Base-by-base conservation (phyloP, 2,113 vertebrate species). In the Thinocorus orbignyianus region DNA sequence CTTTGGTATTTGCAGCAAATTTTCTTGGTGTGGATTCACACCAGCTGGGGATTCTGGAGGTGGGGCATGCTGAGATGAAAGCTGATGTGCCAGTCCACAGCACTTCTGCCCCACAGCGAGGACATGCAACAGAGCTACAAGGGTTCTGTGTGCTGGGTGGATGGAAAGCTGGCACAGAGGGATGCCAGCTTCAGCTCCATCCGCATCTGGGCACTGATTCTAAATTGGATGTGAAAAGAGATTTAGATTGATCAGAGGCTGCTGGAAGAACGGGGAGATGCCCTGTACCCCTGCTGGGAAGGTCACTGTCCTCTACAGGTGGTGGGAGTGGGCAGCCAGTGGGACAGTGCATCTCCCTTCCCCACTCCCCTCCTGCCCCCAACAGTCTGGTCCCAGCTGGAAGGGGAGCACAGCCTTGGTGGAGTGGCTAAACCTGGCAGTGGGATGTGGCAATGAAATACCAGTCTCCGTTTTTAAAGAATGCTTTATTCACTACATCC, bases 401-500 rank as follows among this genome's bases (percentile, higher is more conserved):
- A 39, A 83, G 52, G 28, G 33, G 14, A 78, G 48, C 30, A 54
- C 14, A 60, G 44, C 30, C 35, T 58, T 22, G n/a, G 18, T 2
- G 4, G 42, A 68, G 39, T 26, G 69, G 20, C 39, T 39, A 55
- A 58, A 44, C 18, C 51, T 51, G 35, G 46, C 55, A 71, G 52
- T 9, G 17, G n/a, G 37, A 10, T 58, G 58, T 80, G 78, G 69
- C 74, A 97, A 96, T 65, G 62, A 95, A 95, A 19, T 92, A 81
- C 81, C 76, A 94, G 30, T 71, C 62, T 88, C 77, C 24, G 13
- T 87, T 95, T 98, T 98, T 96, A 96, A 97, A 97, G 95, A 98
- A 98, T 98, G 97, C 97, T 98, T 98, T 98, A 98, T 98, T 98
- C 92, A 97, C 98, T 98, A 97, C 94, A 91, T 95, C 88, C 96